Evolutionary conservation across 2,113 vertebrate species (phyloP), one percentile per base, ranked within the genome.

Genomic region (Nettapus auritus): DNA sequence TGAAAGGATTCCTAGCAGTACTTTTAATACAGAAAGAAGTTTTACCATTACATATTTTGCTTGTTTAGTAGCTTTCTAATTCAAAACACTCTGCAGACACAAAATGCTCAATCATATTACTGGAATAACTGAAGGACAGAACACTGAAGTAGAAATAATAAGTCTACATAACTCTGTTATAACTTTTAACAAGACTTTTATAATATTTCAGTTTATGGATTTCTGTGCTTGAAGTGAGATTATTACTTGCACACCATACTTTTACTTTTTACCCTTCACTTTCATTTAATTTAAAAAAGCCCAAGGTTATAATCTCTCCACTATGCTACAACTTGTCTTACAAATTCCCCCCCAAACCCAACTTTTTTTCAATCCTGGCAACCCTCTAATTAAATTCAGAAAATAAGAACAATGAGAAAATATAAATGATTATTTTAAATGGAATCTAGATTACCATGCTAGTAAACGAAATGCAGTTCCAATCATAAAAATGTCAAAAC

Each of bases 241-340:
- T 87, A 80, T 82, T 82, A 94, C 52, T 62, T 83, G 34, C 5
- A 5, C 31, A 71, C 60, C 34, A 34, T n/a, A 74, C 38, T 70
- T 86, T 78, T 89, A 95, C 84, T 83, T 86, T 79, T 82, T 94
- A 52, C 33, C 59, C 90, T 86, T 92, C 14, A 2, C 34, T 77
- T 90, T 82, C 60, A 70, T 73, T 96, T 90, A 86, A 96, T 96
- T 94, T 93, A 4, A 94, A 88, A 95, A 88, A 95, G 59, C 81
- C 76, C 34, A 28, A 25, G 68, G 64, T 68, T 89, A 78, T 70
- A 86, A 84, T 88, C 89, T 95, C 31, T 95, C 21, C 29, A 67
- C 42, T 29, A 57, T 82, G 38, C 56, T 91, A 38, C 28, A 94
- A 9, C 48, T 91, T 69, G n/a, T 88, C 14, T 7, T 75, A 89